Evolutionary conservation across 2,113 vertebrate genomes (phyloP), one percentile per base, ranked within the genome.

Genomic region (Macquaria ambigua): DNA sequence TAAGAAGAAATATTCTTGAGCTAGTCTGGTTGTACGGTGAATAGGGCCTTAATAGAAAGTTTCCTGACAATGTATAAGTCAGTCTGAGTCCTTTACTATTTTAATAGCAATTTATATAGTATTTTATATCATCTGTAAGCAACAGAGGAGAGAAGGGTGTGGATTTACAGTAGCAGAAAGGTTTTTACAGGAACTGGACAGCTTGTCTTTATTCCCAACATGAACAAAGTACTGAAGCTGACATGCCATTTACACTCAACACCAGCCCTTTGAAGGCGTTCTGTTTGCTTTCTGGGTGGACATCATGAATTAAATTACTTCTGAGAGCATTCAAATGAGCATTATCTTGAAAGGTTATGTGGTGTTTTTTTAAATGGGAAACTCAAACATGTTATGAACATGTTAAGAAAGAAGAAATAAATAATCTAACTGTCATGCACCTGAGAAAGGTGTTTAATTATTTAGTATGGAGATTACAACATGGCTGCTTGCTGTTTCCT

Each of bases 331-430:
- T 76, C 0, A 28, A 53, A 77, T 25, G 7, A 50, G 28, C n/a
- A 21, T 31, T 37, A 46, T 23, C 50, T 55, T 52, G 0, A 53
- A 79, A 20, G 3, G 0, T n/a, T 28, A 2, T 64, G 10, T 6
- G 68, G 1, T 66, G 39, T 69, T 74, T 52, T 70, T 46, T 21
- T 5, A 43, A 48, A 11, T 21, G 43, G 2, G 21, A 61, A 58
- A 59, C 5, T 62, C 37, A 41, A 52, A 61, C 5, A 37, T 66
- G 48, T 66, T 39, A 20, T 63, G 34, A 80, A 80, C 20, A 73
- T 56, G 50, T 55, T 66, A 34, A 50, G 50, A 56, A 61, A 28
- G 37, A 15, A 4, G 2, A 28, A 74, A 31, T 1, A 68, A 48
- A 28, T 3, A n/a, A 39, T 37, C 68, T 21, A n/a, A n/a, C 10